Base-by-base conservation (phyloP, 2,113 vertebrate genomes). In the Agelaius tricolor region DNA sequence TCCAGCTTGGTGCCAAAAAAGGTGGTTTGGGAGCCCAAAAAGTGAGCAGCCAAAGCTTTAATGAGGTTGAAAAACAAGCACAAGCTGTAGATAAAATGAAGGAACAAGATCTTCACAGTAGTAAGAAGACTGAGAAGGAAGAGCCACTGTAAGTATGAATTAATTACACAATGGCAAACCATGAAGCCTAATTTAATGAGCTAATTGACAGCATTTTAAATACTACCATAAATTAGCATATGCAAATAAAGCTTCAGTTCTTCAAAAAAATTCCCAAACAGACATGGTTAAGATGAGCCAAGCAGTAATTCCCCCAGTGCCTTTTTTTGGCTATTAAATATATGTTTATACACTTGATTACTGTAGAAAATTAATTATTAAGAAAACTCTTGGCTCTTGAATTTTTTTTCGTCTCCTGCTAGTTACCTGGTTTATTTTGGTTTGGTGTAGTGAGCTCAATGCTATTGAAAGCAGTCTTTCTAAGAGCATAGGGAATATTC, bases 21-120 rank as follows among this genome's bases (percentile, higher is more conserved):
- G 98, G 98, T 17, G 98, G 99, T 26, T 97, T 99, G 86, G 99
- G 99, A 3, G 99, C 99, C 65, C 99, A 99, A 90, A 99, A 99
- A 96, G 98, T 99, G 47, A 98, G 98, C 88, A 98, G 97, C 43
- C 97, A 98, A 43, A 98, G 97, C 91, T 99, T 99, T 95, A 99
- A 95, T 5, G 98, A 98, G 62, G 98, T 99, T 49, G 99, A 99
- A 96, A 99, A 98, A 80, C 98, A 98, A 84, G 99, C 99, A 23
- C 99, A 99, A 91, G 99, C 99, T 17, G 99, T 98, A 10, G 99
- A 99, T 94, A 99, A 98, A 90, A 97, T 97, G 89, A 98, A 98
- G 72, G 98, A 97, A 26, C 97, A 96, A 63, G 98, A 98, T 78
- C 39, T 81, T 27, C 88, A 74, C 27, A 44, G 71, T 81, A 97